A percentile compares a stretch with the other conserved stretches of the same genome.
Conservation (phyloP, 2,113 vertebrate genomes). For the Coreoperca whiteheadi region DNA sequence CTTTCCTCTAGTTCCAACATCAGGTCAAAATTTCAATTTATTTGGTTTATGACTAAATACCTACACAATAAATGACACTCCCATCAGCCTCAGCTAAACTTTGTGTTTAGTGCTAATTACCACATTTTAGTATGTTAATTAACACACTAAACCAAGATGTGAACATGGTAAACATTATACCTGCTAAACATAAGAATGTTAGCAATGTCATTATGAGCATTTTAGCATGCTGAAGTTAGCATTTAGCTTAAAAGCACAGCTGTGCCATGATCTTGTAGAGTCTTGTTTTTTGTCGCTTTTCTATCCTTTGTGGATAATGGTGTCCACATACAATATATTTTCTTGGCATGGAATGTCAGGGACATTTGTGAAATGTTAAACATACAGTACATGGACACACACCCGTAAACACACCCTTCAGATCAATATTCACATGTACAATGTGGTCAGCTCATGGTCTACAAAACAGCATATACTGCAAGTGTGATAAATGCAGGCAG, state of each 20-base stretch:
- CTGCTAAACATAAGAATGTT: neutral
- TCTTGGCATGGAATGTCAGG: slow-evolving; percentile 38
- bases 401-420: neutral
- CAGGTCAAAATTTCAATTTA: neutral
- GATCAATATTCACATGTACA: slow-evolving; percentile 39
- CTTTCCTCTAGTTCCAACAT: neutral
- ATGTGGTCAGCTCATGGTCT: slow-evolving; percentile 28
- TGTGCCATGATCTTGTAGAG: too few species aligned
- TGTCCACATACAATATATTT: slow-evolving; percentile 8
- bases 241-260: neutral
- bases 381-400: neutral
- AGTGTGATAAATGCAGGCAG: slow-evolving; percentile 50
- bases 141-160: neutral
- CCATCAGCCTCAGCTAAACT: neutral
- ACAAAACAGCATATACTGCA: slow-evolving; percentile 1
- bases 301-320: slow-evolving; percentile 2
- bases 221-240: neutral
- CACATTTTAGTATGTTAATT: neutral
- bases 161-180: neutral
- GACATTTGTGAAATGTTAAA: neutral
- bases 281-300: neutral
- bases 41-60: neutral
- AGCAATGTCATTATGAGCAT: neutral
- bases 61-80: too few species aligned
- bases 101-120: too few species aligned